Evolutionary conservation across 1,140 invertebrate species (phyloP).

Genomic region (Drosophila aff.): DNA sequence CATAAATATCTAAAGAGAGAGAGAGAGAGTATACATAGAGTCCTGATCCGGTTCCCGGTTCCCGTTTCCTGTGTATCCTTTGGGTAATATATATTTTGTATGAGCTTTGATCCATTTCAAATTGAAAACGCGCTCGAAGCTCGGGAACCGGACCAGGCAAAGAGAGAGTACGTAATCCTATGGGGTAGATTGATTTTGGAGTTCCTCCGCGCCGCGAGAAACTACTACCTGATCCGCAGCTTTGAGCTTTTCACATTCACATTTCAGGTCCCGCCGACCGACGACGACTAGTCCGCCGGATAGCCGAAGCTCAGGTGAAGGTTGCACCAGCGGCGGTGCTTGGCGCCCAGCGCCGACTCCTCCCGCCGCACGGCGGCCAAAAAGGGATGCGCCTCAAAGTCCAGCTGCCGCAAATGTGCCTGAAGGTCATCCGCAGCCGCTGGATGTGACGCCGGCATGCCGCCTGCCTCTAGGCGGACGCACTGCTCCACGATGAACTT

Average conservation of each 20-base stretch:
- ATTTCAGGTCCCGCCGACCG: conserved; percentile 16
- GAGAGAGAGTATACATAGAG: conserved; percentile 10
- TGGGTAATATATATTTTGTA: too few relatives aligned
- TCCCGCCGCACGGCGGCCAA: conserved; percentile 64
- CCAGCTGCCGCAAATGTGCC: conserved; percentile 56
- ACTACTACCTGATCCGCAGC: conserved; percentile 2
- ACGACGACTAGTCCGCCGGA: conserved; percentile 21
- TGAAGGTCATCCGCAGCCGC: conserved; percentile 42
- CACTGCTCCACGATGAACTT: conserved; percentile 82
- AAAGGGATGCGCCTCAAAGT: conserved; percentile 68
- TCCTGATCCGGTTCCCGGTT: not conserved
- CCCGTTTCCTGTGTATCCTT: not conserved
- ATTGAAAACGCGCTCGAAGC: too few relatives aligned
- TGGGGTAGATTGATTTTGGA: conserved; percentile 47
- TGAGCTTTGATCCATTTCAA: not conserved
- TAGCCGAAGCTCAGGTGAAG: conserved; percentile 75
- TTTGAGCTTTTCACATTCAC: conserved; percentile 11
- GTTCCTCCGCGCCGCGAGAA: conserved; percentile 1
- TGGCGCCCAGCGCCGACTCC: conserved; percentile 64
- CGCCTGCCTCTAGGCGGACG: conserved; percentile 63
- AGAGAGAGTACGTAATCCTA: conserved; percentile 15
- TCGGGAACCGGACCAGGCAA: not conserved
- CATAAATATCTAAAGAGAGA: conserved; percentile 1
- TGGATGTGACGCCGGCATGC: conserved; percentile 35
- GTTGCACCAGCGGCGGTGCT: conserved; percentile 76